phyloP scores from a whole-genome alignment of 2,888 invertebrate species.

The Cheilosia variabilis region DNA sequence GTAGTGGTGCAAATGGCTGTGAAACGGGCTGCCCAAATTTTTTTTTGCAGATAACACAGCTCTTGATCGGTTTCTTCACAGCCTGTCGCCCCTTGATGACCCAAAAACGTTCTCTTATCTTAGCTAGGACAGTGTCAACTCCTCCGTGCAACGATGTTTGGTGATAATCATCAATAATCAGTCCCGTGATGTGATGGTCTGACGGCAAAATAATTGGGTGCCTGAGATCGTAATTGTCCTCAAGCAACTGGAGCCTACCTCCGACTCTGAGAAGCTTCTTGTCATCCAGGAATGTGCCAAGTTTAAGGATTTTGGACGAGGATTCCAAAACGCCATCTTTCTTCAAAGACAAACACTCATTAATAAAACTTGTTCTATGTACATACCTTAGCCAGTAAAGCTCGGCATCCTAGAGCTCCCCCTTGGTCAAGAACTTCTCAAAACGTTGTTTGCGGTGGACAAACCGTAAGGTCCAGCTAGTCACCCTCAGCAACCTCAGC shows the following conservation, averaged over 20 bases:
- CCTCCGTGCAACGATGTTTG: conserved; percentile 24
- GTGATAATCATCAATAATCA: conserved; percentile 35
- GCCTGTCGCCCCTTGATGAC: conserved; percentile 41
- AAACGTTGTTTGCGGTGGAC: not conserved
- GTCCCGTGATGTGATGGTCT: conserved; percentile 13
- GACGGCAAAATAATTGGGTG: conserved; percentile 22
- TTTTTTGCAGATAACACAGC: conserved; percentile 27
- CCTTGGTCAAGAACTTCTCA: conserved; percentile 18
- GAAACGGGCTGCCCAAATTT: conserved; percentile 21
- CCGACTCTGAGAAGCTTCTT: conserved; percentile 22
- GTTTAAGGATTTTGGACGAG: conserved; percentile 26
- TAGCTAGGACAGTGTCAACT: conserved; percentile 18
- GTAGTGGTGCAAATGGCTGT: conserved; percentile 30
- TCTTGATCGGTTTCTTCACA: conserved; percentile 32
- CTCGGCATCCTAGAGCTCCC: conserved; percentile 28
- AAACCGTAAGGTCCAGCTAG: conserved; percentile 38
- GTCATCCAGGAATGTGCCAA: conserved; percentile 16
- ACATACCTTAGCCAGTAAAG: conserved; percentile 21
- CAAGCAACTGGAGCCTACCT: conserved; percentile 34
- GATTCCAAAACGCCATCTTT: conserved; percentile 2
- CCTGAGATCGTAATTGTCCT: conserved; percentile 15
- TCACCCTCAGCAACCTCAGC: conserved; percentile 28
- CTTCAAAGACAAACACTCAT: conserved; percentile 8
- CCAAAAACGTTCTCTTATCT: conserved; percentile 42
- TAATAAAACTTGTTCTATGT: conserved; percentile 17